A percentile compares a stretch with the other conserved stretches of the same genome.
phyloP scores from a whole-genome alignment of 2,113 vertebrate species.

The Balaeniceps rex region DNA sequence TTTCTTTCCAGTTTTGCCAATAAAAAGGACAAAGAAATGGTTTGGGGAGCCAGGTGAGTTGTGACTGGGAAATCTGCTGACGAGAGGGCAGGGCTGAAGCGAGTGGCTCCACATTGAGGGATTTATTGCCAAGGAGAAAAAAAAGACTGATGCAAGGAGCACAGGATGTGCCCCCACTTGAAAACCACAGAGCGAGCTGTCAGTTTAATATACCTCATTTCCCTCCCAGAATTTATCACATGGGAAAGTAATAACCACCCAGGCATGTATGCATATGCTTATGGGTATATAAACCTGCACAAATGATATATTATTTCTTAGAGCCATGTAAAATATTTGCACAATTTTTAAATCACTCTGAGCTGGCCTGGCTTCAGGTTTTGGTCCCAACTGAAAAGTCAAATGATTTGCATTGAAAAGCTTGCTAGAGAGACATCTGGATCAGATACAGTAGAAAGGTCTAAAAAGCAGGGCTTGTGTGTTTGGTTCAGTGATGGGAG shows the following conservation, averaged over 20 bases:
- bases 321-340: slow-evolving; percentile 26
- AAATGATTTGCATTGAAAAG: neutral
- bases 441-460: neutral
- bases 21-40: neutral
- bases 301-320: neutral
- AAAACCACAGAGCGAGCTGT: neutral
- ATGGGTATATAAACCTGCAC: neutral
- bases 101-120: neutral
- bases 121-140: neutral
- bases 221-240: neutral
- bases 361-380: neutral
- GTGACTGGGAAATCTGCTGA: neutral
- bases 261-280: neutral
- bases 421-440: neutral
- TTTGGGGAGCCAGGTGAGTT: neutral
- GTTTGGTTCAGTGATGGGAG: neutral
- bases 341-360: neutral
- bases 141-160: neutral
- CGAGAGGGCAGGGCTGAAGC: neutral
- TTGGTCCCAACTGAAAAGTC: neutral
- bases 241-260: neutral
- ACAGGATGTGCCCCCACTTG: neutral
- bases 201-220: neutral
- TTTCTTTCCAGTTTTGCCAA: neutral
- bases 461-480: neutral